Evolutionary conservation across 2,888 invertebrate species (phyloP), one percentile per base, ranked within the genome.

Genomic region (Lasioglossum morio): DNA sequence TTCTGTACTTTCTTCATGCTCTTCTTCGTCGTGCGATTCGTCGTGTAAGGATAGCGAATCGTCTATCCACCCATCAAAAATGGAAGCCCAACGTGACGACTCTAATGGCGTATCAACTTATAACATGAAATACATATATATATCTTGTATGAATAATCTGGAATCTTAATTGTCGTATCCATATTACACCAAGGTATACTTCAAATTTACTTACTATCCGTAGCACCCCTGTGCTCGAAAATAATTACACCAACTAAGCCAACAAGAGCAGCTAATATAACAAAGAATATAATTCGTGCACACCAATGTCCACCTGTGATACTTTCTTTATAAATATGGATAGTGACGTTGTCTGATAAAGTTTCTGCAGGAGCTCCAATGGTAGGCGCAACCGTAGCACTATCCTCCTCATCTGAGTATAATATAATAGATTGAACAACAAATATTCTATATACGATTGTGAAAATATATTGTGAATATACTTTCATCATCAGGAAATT

Each of bases 291-390:
- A 81, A 98, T 96, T 95, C 98, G 98, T 57, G 98, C 98, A 95
- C 98, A 98, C 96, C 98, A 97, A 93, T 98, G 98, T 53, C 98
- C 98, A 70, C 98, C 98, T 27, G 98, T 97, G 72, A 97, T 97
- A 91, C 96, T 97, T 69, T 98, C 98, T 90, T 97, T 97, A 76
- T 97, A 97, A 40, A 98, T 96, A 94, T 98, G 98, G 93, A 98
- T 97, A 91, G 97, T 97, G 85, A 97, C 96, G 95, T 98, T 98
- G 78, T 98, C 97, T 79, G 91, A 92, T 72, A 88, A 75, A 89
- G 87, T 91, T 63, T 94, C 94, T 53, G 88, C 81, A 3, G 92
- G 87, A 86, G 91, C 91, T 48, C 92, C 80, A 77, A 93, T 82
- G 69, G 87, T 89, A 83, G 94, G 93, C 23, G 95, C 94, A 77